Percentiles rank a stretch among this genome's conserved stretches.
Conservation (phyloP, 2,113 vertebrate species). For the Sinocyclocheilus rhinocerous region DNA sequence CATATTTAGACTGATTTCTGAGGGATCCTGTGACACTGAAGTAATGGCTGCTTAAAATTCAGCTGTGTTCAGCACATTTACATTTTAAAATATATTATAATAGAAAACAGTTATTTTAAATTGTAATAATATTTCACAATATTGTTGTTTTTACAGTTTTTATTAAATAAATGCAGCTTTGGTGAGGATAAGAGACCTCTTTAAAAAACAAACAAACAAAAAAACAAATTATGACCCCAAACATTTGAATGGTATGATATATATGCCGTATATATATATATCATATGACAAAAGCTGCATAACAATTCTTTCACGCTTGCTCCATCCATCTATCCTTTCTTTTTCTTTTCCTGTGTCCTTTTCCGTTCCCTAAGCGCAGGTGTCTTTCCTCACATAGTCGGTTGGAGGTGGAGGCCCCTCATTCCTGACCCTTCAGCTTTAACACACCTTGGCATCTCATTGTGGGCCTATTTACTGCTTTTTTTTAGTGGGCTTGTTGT, state of each 20-base stretch:
- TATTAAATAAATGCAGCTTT: not conserved
- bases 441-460: constrained; percentile 81
- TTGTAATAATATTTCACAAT: not conserved
- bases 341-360: no score
- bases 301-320: not conserved
- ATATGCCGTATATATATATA: no score
- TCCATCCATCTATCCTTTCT: not conserved
- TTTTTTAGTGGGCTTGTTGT: not conserved
- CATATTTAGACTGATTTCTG: no score
- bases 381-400: constrained; percentile 11
- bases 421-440: constrained; percentile 69
- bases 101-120: not conserved
- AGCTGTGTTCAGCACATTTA: no score
- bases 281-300: not conserved
- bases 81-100: no score
- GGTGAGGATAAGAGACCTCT: not conserved
- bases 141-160: not conserved
- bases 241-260: no score
- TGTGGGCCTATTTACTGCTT: constrained; percentile 74
- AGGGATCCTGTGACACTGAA: no score
- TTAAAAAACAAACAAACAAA: not conserved
- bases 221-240: no score
- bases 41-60: no score
- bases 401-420: constrained; percentile 49
- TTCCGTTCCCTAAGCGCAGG: not conserved